Evolutionary conservation across 2,888 invertebrate species (phyloP), one percentile per base, ranked within the genome.

Genomic region (Spodoptera exigua): DNA sequence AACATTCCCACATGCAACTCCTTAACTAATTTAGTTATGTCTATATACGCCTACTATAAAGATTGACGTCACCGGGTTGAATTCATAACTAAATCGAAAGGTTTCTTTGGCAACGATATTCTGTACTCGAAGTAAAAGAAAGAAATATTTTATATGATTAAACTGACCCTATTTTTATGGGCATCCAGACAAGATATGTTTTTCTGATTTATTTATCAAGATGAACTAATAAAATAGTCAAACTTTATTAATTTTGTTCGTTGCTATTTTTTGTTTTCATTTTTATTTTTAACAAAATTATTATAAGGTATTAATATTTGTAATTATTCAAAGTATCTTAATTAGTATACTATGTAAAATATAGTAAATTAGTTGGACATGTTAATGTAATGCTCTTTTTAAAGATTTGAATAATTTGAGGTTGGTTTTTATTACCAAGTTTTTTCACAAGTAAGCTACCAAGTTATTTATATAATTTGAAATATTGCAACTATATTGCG

Each of bases 111-210:
- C 40, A 46, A 39, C 12, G 36, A 16, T 45, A 44, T 47, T 35
- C 27, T 56, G 34, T 48, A 44, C 5, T 54, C 32, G 47, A 55
- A 62, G 39, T 61, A 58, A 58, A 52, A 40, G n/a, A 53, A 57
- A 46, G 40, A 58, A 76, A 76, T 78, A 69, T 72, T 68, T 70
- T 18, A 69, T 13, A 37, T 17, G 27, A 41, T 48, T 68, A 65
- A 78, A 60, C 54, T 72, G 52, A 68, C 73, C 73, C 69, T 61
- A 68, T 58, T 72, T 78, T 78, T 76, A 76, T 72, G 74, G 56
- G 9, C 36, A 34, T n/a, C 27, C 35, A 66, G 53, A 11, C 21
- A 56, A 59, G 43, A 62, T 73, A 56, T 63, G 64, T 61, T 54
- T 47, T 44, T 27, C 13, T 58, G 61, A 62, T 61, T 79, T 79